phyloP scores from a whole-genome alignment of 2,113 vertebrate genomes.

The Thamnaconus septentrionalis region DNA sequence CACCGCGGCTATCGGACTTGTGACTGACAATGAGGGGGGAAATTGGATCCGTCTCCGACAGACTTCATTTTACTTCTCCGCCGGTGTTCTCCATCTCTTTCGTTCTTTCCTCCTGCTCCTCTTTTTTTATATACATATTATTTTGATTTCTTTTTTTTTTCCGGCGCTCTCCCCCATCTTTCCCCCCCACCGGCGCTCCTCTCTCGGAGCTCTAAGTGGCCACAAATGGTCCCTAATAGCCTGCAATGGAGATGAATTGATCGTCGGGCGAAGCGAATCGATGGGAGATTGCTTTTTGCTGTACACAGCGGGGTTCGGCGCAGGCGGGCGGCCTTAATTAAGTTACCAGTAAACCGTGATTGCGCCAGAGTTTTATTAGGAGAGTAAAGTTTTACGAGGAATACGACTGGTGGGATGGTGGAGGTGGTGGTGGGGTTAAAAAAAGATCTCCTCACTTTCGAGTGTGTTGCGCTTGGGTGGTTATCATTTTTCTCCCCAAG shows the following conservation, averaged over 20 bases:
- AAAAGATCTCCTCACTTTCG: constrained; percentile 18
- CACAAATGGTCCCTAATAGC: constrained; percentile 76
- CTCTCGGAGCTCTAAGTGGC: constrained; percentile 65
- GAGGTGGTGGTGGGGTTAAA: constrained; percentile 1
- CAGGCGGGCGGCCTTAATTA: constrained; percentile 67
- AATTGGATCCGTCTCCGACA: constrained; percentile 62
- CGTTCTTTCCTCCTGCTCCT: constrained; percentile 48
- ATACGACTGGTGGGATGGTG: not conserved
- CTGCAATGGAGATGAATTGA: constrained; percentile 76
- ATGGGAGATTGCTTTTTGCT: constrained; percentile 71
- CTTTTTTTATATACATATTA: constrained; percentile 11
- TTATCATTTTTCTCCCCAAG: constrained; percentile 17
- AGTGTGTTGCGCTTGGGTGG: not conserved
- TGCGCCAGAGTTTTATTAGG: constrained; percentile 58
- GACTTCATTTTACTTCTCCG: constrained; percentile 55
- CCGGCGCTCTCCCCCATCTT: constrained; percentile 9
- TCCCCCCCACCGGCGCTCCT: constrained; percentile 28
- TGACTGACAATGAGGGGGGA: constrained; percentile 49
- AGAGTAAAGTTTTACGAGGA: constrained; percentile 55
- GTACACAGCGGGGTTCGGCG: constrained; percentile 58
- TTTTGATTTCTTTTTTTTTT: constrained; percentile 33
- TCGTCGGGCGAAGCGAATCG: constrained; percentile 63
- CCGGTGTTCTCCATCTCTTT: constrained; percentile 54
- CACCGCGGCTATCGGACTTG: constrained; percentile 43
- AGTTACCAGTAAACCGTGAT: constrained; percentile 69